Conservation (phyloP, 2,888 invertebrate species). For the Synanthedon tipuliformis region DNA sequence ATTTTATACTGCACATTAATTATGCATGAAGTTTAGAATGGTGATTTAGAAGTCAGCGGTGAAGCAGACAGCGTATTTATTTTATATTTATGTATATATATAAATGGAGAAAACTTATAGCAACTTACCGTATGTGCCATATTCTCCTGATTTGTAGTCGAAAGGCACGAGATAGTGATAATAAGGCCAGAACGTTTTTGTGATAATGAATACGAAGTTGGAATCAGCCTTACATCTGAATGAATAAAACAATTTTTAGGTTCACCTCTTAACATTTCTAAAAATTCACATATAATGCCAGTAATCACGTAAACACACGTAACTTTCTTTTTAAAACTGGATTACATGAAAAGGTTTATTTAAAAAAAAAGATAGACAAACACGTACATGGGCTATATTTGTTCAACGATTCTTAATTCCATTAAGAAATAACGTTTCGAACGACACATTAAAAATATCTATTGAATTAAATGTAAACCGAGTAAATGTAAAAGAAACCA, state of each 20-base stretch:
- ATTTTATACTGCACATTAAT: no score
- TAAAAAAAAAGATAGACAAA: background rate
- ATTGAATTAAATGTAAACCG: no score
- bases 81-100: background rate
- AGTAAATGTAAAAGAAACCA: no score
- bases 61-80: no score
- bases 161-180: slow-evolving; percentile 84
- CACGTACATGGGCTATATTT: background rate
- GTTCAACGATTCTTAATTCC: background rate
- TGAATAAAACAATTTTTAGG: slow-evolving; percentile 1
- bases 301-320: no score
- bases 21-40: no score
- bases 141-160: slow-evolving; percentile 87
- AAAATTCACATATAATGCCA: no score
- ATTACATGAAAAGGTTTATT: no score
- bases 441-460: no score
- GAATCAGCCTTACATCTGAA: slow-evolving; percentile 76
- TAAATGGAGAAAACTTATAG: background rate
- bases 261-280: no score
- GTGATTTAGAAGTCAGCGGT: no score
- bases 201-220: slow-evolving; percentile 79
- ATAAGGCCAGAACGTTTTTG: slow-evolving; percentile 82
- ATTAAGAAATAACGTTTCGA: slow-evolving; percentile 4
- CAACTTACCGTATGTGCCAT: slow-evolving; percentile 75
- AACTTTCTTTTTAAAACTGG: no score